Evolutionary conservation across 2,888 invertebrate genomes (phyloP).

Genomic region (Ceriagrion tenellum): DNA sequence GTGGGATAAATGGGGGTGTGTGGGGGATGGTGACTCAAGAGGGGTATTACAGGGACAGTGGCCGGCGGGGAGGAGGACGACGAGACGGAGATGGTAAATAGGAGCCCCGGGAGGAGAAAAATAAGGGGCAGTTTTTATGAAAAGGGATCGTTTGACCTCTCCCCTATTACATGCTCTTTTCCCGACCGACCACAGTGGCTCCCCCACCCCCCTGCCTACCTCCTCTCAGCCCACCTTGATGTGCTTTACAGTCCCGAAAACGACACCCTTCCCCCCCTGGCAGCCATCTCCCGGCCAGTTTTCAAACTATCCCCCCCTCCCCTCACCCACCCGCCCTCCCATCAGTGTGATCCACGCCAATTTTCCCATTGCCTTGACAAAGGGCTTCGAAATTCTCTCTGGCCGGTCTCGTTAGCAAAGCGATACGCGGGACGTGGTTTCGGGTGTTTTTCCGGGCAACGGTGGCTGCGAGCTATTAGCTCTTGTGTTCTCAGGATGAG

Average conservation of each 20-base stretch:
- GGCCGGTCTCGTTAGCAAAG: slow-evolving; percentile 40
- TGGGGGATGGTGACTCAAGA: too few relatives aligned
- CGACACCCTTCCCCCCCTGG: not conserved
- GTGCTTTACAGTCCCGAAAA: not conserved
- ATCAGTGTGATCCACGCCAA: slow-evolving; percentile 9
- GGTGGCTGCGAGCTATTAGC: not conserved
- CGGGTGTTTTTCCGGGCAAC: slow-evolving; percentile 16
- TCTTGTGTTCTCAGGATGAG: not conserved
- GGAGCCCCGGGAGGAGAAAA: slow-evolving; percentile 13
- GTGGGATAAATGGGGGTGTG: not conserved
- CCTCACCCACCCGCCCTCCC: not conserved
- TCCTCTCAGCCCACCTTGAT: not conserved
- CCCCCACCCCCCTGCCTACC: too few relatives aligned
- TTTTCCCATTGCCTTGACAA: slow-evolving; percentile 28
- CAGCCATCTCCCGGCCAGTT: not conserved
- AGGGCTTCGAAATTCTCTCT: slow-evolving; percentile 34
- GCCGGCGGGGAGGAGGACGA: not conserved
- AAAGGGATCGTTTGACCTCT: slow-evolving; percentile 64
- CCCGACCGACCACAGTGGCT: slow-evolving; percentile 33
- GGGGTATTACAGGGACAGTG: not conserved
- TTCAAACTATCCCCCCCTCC: not conserved
- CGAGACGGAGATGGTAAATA: slow-evolving; percentile 40
- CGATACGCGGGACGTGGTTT: not conserved
- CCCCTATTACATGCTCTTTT: slow-evolving; percentile 26
- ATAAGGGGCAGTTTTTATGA: slow-evolving; percentile 32